Conservation (phyloP, 2,113 vertebrate genomes). For the Dicaeum eximium region DNA sequence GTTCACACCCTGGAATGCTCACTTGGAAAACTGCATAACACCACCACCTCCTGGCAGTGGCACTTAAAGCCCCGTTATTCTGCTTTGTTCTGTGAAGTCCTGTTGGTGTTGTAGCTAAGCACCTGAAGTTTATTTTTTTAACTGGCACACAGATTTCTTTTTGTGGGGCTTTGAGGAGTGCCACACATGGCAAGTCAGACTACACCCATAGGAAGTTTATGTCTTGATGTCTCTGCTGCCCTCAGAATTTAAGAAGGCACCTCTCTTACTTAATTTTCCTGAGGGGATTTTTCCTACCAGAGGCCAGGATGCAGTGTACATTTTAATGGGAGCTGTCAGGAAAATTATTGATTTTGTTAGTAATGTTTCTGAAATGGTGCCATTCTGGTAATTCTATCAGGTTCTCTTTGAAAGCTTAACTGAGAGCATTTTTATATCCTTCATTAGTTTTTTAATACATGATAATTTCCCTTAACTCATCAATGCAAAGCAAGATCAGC, state of each 20-base stretch:
- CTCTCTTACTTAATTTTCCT: conserved; percentile 49
- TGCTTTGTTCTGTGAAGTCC: not conserved
- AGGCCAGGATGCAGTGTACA: conserved; percentile 7
- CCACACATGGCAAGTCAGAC: not conserved
- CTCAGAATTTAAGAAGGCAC: conserved; percentile 7
- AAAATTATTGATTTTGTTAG: conserved; percentile 61
- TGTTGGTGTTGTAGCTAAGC: not conserved
- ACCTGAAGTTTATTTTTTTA: not conserved
- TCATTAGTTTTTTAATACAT: conserved; percentile 32
- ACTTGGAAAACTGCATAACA: not conserved
- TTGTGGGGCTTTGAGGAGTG: not conserved
- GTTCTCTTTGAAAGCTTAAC: conserved; percentile 5
- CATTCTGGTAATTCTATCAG: conserved; percentile 55
- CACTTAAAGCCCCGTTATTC: not conserved
- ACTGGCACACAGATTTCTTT: not conserved
- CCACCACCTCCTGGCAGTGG: not conserved
- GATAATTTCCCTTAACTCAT: conserved; percentile 23
- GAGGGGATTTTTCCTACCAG: not conserved
- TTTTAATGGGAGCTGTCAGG: conserved; percentile 52
- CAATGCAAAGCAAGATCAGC: not conserved
- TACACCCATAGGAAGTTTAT: not conserved
- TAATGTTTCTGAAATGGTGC: conserved; percentile 59
- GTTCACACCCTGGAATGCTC: not conserved
- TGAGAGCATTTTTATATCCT: conserved; percentile 6
- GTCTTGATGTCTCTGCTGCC: not conserved